Base-by-base conservation (phyloP, 2,797 vertebrate genomes). In the Liparis tanakae region DNA sequence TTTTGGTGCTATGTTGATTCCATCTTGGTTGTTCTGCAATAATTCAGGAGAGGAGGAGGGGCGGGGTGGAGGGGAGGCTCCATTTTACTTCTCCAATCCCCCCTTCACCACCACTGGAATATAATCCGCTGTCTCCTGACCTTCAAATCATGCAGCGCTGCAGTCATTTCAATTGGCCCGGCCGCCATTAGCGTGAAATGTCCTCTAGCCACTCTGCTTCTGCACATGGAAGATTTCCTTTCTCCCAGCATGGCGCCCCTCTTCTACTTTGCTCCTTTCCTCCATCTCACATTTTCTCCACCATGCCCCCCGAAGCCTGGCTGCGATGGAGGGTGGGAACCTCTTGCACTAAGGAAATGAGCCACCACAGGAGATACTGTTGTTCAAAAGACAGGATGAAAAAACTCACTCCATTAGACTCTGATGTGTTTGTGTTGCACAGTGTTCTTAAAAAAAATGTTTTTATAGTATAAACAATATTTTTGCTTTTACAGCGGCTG, bases 111-210 rank as follows among this genome's bases (percentile, higher is more conserved):
- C 87, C 85, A 84, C 87, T 89, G 89, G 94, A 94, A 94, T 94
- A 94, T 94, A 94, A 94, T 94, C 92, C 83, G 88, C 92, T 94
- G 93, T 94, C 93, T 94, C 90, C 92, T 95, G 94, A 94, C 94
- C 94, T 95, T 95, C 94, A 95, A 93, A 94, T 94, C 93, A 92
- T 92, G 93, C 92, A 92, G 92, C 67, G 89, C 91, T 89, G 92
- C 92, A 93, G 93, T 94, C 93, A 92, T 95, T 95, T 93, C 92
- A 94, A 94, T 94, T 94, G 93, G 93, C 89, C 90, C 77, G 89
- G 90, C 89, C 91, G 90, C 92, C 93, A 94, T 94, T 93, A 94
- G 91, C 87, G 92, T 92, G 93, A 95, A 95, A 95, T 94, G 94
- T 93, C 94, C 94, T 95, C 94, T 92, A 93, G 93, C 92, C 92